Evolutionary conservation across 2,888 invertebrate genomes (phyloP).

Genomic region (Salpingus planirostris): DNA sequence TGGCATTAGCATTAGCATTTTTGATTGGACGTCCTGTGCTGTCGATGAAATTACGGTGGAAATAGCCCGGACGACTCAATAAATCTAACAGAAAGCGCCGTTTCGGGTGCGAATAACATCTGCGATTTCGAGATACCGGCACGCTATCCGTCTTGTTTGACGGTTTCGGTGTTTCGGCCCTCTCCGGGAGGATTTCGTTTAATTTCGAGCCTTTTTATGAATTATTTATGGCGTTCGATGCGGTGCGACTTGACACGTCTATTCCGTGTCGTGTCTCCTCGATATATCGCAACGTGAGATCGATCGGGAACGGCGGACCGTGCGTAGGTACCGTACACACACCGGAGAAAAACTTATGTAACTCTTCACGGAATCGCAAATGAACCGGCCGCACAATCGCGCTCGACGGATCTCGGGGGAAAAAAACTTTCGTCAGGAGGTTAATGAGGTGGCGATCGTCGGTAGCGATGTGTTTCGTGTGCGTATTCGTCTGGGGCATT

Average conservation of each 20-base stretch:
- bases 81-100: constrained; percentile 11
- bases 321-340: too few relatives aligned
- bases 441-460: background rate
- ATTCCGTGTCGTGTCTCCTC: constrained; percentile 13
- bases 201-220: constrained; percentile 16
- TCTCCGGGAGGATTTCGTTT: constrained; percentile 16
- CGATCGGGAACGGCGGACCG: constrained; percentile 11
- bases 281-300: constrained; percentile 11
- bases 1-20: too few relatives aligned
- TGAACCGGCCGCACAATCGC: too few relatives aligned
- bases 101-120: constrained; percentile 22
- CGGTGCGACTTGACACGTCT: constrained; percentile 15
- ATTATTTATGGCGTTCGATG: constrained; percentile 15
- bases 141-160: constrained; percentile 29
- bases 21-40: too few relatives aligned
- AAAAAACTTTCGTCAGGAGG: too few relatives aligned
- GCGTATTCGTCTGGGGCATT: too few relatives aligned
- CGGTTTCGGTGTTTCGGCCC: constrained; percentile 20
- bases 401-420: too few relatives aligned
- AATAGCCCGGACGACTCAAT: constrained; percentile 10
- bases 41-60: too few relatives aligned
- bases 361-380: too few relatives aligned
- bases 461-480: background rate
- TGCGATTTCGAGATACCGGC: constrained; percentile 26
- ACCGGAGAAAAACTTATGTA: too few relatives aligned